phyloP scores from a whole-genome alignment of 2,888 invertebrate genomes.

The Entomobrya proxima region DNA sequence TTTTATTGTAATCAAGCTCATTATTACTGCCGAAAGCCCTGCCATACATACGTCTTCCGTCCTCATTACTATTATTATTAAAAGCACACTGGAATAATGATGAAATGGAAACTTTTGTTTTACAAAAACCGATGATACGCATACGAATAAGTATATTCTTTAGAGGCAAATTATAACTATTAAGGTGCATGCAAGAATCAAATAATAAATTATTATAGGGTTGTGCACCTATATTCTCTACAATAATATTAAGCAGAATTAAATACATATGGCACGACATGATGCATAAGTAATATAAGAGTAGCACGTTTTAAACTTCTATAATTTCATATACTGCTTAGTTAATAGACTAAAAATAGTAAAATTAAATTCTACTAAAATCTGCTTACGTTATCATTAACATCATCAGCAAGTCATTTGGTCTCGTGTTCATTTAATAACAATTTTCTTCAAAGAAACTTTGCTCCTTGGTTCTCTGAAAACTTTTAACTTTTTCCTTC shows the following conservation, averaged over 20 bases:
- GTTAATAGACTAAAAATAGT: constrained; percentile 14
- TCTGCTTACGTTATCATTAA: constrained; percentile 7
- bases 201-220: not conserved
- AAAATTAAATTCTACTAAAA: not conserved
- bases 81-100: constrained; percentile 19
- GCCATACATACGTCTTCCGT: constrained; percentile 32
- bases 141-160: not conserved
- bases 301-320: not conserved
- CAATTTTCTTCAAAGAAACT: constrained; percentile 38
- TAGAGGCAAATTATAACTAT: not conserved
- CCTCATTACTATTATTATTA: constrained; percentile 35
- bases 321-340: not conserved
- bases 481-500: not conserved
- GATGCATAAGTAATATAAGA: not conserved
- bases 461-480: not conserved
- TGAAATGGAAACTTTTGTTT: constrained; percentile 11
- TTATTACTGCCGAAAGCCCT: constrained; percentile 11
- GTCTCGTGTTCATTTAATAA: constrained; percentile 9
- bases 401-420: constrained; percentile 15
- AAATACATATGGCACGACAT: not conserved
- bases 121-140: not conserved
- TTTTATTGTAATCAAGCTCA: constrained; percentile 41
- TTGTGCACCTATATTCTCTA: not conserved
- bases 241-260: not conserved
- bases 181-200: not conserved